Base-by-base conservation (phyloP, 2,888 invertebrate species). In the Phaedon cochleariae region DNA sequence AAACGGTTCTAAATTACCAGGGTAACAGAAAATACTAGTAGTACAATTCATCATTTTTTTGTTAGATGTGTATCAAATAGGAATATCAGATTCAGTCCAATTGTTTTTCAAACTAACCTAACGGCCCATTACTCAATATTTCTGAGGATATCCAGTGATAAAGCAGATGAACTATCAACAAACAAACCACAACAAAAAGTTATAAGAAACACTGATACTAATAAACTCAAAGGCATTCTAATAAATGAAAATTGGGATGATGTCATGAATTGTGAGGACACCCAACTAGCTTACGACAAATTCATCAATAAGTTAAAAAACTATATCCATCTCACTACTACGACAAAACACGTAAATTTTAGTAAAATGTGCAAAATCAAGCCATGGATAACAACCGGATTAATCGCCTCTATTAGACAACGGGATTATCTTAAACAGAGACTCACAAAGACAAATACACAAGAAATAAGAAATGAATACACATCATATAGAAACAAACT, bases 81-180 rank as follows among this genome's bases (percentile, higher is more conserved):
- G 29, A 51, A 51, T 22, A 21, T 51, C 12, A 51, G 22, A 51
- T 51, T 51, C 7, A 51, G 12, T 22, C 51, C 29, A 51, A n/a
- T 51, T 26, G 29, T 51, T 51, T 51, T 51, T 22, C 29, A 26
- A 51, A 51, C 17, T 51, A n/a, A 49, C 51, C 0, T 51, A 51
- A 22, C 17, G 26, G 51, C 21, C 26, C 22, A 51, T 51, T 51
- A 51, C 29, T 51, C 51, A 52, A 52, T 52, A 52, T 52, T 52
- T 29, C 52, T 52, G n/a, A 29, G 17, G 7, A 49, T 49, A 21
- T 49, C 20, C 49, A 49, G 49, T 49, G 21, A 49, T 49, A n/a
- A 49, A 49, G 49, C 49, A 21, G 49, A 21, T 21, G 20, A 49
- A 21, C 49, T 29, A n/a, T n/a, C n/a, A n/a, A n/a, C n/a, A n/a